Evolutionary conservation across 2,113 vertebrate species (phyloP).

Genomic region (Carlito syrichta): DNA sequence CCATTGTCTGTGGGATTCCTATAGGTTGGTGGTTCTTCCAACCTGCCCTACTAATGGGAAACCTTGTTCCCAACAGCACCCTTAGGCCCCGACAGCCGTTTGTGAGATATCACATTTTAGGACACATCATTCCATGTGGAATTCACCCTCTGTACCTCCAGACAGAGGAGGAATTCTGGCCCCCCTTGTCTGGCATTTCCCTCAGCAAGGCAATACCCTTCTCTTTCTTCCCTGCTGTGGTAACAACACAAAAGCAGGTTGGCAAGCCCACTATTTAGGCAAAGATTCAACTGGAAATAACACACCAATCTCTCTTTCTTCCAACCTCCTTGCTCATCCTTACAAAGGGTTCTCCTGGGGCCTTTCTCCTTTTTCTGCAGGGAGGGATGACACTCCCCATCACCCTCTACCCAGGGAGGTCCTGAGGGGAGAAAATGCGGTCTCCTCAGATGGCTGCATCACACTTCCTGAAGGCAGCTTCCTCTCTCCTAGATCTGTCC

Average conservation of each 20-base stretch:
- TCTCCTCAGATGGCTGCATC: neutral
- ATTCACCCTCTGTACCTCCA: neutral
- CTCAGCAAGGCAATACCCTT: neutral
- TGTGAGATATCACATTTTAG: neutral
- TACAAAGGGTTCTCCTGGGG: neutral
- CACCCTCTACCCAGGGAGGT: neutral
- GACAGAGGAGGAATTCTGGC: neutral
- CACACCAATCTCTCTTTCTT: neutral
- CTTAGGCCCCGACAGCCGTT: neutral
- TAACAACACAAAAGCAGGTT: neutral
- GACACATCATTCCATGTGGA: neutral
- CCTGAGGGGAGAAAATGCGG: neutral
- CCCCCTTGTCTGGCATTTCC: neutral
- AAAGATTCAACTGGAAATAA: neutral
- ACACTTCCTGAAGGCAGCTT: neutral
- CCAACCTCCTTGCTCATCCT: neutral
- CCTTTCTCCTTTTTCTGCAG: neutral
- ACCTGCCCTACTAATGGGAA: neutral
- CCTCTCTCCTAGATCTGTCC: neutral
- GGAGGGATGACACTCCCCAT: neutral
- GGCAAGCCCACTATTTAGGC: neutral
- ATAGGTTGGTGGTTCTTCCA: too few species aligned
- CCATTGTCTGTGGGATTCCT: neutral
- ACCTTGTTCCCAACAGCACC: neutral
- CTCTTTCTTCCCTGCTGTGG: neutral